Conservation (phyloP, 2,888 invertebrate species). For the Sphinx pinastri region DNA sequence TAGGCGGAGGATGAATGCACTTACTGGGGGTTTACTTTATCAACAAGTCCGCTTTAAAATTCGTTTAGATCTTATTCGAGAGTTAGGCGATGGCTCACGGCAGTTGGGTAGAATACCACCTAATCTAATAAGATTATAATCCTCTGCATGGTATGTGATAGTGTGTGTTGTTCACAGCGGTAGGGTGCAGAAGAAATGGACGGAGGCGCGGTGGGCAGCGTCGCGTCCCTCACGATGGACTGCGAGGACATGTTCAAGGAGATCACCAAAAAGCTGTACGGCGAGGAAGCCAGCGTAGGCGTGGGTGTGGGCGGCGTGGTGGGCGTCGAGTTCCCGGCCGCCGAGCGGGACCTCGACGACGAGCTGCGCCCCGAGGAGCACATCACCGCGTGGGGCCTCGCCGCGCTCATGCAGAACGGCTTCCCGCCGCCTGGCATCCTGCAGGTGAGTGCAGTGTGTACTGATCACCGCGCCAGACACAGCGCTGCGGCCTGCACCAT, state of each 20-base stretch:
- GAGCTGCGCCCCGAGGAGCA: slow-evolving; percentile 88
- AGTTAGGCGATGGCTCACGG: neutral
- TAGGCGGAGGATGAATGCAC: neutral
- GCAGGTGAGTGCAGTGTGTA: slow-evolving; percentile 56
- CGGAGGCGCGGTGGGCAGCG: slow-evolving; percentile 70
- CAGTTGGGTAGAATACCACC: neutral
- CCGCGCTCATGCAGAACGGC: slow-evolving; percentile 90
- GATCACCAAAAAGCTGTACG: slow-evolving; percentile 95
- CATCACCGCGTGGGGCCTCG: slow-evolving; percentile 89
- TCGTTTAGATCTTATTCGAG: neutral
- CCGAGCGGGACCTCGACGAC: slow-evolving; percentile 78
- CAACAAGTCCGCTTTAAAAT: neutral
- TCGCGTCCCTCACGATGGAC: slow-evolving; percentile 85
- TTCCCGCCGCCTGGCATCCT: slow-evolving; percentile 87
- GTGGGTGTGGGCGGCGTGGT: slow-evolving; percentile 57
- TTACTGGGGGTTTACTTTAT: neutral
- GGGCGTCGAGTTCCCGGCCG: slow-evolving; percentile 76
- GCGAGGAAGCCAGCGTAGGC: slow-evolving; percentile 86
- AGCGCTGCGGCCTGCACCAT: too few relatives aligned
- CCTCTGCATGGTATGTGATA: neutral
- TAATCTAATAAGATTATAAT: neutral
- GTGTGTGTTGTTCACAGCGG: slow-evolving; percentile 27
- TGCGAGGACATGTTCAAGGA: slow-evolving; percentile 96
- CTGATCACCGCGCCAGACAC: neutral
- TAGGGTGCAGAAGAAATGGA: slow-evolving; percentile 64